Percentiles rank a stretch among this genome's conserved stretches.
Conservation (phyloP, 2,888 invertebrate species). For the Troides helena region DNA sequence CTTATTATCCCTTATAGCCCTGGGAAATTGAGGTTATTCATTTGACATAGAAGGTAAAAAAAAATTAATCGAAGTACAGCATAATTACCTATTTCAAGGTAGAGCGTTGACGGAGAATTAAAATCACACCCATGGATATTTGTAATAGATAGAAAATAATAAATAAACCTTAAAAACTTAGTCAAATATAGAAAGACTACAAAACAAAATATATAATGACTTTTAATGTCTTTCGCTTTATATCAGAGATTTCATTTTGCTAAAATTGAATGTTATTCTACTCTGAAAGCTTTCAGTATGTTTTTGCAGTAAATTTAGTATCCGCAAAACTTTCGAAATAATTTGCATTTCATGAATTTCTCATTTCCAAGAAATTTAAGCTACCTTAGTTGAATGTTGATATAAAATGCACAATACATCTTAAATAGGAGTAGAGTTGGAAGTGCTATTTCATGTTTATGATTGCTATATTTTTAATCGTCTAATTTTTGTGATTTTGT, state of each 20-base stretch:
- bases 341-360: constrained; percentile 24
- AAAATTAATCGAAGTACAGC: background rate
- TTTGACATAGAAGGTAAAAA: too few species aligned
- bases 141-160: background rate
- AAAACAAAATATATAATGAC: background rate
- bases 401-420: constrained; percentile 3
- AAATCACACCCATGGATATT: background rate
- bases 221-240: background rate
- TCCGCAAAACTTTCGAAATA: constrained; percentile 12
- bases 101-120: background rate
- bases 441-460: background rate
- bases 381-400: constrained; percentile 5
- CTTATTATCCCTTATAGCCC: too few species aligned
- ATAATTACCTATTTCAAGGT: background rate
- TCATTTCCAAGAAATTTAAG: constrained; percentile 18
- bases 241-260: background rate
- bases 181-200: background rate
- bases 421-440: background rate
- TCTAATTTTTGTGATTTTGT: background rate
- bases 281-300: constrained; percentile 11
- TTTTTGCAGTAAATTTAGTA: constrained; percentile 4
- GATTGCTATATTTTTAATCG: background rate
- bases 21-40: too few species aligned
- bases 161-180: background rate
- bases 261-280: constrained; percentile 5